A percentile compares a stretch with the other conserved stretches of the same genome.
Conservation (phyloP, 1,140 invertebrate genomes). For the Pararge aegeria region DNA sequence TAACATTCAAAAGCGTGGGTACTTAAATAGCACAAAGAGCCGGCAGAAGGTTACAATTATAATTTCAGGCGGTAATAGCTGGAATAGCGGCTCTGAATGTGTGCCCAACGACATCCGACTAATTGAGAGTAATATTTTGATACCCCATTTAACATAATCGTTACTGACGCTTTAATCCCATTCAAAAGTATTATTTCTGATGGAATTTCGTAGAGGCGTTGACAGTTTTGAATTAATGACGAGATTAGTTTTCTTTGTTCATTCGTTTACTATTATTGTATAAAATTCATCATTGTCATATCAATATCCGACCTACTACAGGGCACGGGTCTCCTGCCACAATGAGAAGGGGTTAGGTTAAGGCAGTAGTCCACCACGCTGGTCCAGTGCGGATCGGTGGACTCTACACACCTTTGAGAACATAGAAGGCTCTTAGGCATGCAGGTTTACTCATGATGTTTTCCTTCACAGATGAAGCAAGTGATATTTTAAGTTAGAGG, state of each 20-base stretch:
- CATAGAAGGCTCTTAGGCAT: too few relatives aligned
- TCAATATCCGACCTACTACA: too few relatives aligned
- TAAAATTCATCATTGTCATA: too few relatives aligned
- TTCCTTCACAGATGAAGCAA: too few relatives aligned
- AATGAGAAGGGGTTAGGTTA: too few relatives aligned
- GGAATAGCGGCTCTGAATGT: constrained; percentile 10
- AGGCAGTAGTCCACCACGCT: too few relatives aligned
- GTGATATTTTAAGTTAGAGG: too few relatives aligned
- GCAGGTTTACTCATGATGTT: too few relatives aligned
- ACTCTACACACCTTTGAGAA: too few relatives aligned
- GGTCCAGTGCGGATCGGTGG: too few relatives aligned
- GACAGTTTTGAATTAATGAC: not conserved
- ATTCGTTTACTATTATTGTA: too few relatives aligned
- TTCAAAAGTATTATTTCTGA: constrained; percentile 3
- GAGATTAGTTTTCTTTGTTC: not conserved
- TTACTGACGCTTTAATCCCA: constrained; percentile 14
- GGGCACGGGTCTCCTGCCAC: too few relatives aligned
- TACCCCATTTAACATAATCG: constrained; percentile 22
- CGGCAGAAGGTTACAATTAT: constrained; percentile 3
- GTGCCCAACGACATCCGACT: constrained; percentile 14
- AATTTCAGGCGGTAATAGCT: not conserved
- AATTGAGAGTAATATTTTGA: constrained; percentile 20
- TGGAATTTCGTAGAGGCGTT: not conserved
- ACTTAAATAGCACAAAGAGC: constrained; percentile 1
- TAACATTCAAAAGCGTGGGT: not conserved